Conservation (phyloP, 2,888 invertebrate genomes). For the Esperia sulphurella region DNA sequence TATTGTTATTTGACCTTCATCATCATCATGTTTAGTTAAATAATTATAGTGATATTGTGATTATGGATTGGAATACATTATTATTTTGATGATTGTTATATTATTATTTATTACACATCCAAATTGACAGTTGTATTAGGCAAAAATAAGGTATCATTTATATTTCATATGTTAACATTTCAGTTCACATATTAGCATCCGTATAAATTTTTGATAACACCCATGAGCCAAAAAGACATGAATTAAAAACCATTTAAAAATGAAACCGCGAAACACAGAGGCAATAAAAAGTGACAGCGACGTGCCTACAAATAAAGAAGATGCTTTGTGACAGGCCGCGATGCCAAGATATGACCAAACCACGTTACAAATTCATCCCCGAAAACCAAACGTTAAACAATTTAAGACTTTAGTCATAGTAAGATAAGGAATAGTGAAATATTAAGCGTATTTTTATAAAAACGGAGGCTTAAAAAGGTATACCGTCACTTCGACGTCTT, state of each 20-base stretch:
- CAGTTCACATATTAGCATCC: neutral
- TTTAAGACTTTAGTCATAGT: constrained; percentile 20
- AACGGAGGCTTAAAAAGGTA: constrained; percentile 28
- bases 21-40: too few species aligned
- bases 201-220: constrained; percentile 21
- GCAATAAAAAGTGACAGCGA: constrained; percentile 57
- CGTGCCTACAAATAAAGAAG: constrained; percentile 55
- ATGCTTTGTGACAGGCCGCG: constrained; percentile 50
- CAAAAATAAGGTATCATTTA: too few species aligned
- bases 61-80: too few species aligned
- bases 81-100: too few species aligned
- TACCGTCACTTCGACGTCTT: constrained; percentile 54
- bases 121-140: too few species aligned
- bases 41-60: too few species aligned
- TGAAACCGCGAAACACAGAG: constrained; percentile 42
- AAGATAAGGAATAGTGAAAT: constrained; percentile 19
- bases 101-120: too few species aligned
- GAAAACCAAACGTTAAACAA: constrained; percentile 6
- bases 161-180: too few species aligned
- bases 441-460: neutral
- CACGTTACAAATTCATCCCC: constrained; percentile 21
- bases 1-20: too few species aligned
- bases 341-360: constrained; percentile 45
- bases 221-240: constrained; percentile 48
- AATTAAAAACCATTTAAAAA: constrained; percentile 47